phyloP scores from a whole-genome alignment of 2,113 vertebrate species.

The Dasypus novemcinctus region DNA sequence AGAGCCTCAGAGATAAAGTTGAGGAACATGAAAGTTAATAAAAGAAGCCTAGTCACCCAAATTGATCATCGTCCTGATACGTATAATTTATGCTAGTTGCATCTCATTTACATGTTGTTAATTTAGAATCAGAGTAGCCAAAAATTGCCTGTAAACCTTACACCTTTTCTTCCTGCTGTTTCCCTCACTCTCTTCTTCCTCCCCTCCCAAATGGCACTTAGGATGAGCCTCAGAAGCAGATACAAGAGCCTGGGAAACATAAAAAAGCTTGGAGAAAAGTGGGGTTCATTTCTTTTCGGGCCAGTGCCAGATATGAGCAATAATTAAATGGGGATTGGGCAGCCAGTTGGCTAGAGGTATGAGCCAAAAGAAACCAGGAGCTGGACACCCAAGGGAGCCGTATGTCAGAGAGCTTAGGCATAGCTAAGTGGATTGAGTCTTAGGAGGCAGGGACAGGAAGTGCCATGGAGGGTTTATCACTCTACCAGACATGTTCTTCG shows the following conservation, averaged over 20 bases:
- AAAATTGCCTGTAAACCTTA: neutral
- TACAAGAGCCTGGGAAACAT: neutral
- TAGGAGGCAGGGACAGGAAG: neutral
- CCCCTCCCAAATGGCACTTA: neutral
- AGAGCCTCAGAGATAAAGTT: neutral
- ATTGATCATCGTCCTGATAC: slow-evolving; percentile 14
- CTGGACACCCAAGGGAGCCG: neutral
- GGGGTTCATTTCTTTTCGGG: slow-evolving; percentile 18
- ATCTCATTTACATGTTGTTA: slow-evolving; percentile 3
- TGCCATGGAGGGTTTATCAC: neutral
- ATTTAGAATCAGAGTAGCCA: slow-evolving; percentile 32
- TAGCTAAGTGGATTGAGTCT: neutral
- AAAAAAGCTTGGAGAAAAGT: slow-evolving; percentile 30
- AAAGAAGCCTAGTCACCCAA: slow-evolving; percentile 4
- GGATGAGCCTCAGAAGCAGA: slow-evolving; percentile 8
- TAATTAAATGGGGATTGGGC: slow-evolving; percentile 24
- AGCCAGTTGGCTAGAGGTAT: neutral
- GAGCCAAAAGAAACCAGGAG: neutral
- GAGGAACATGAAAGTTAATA: neutral
- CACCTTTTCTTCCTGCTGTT: neutral
- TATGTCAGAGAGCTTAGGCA: neutral
- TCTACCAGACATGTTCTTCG: neutral
- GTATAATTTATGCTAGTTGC: neutral
- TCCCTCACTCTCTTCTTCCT: neutral
- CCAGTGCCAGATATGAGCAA: slow-evolving; percentile 43